Evolutionary conservation across 2,888 invertebrate genomes (phyloP).

Genomic region (Crematogaster levior): DNA sequence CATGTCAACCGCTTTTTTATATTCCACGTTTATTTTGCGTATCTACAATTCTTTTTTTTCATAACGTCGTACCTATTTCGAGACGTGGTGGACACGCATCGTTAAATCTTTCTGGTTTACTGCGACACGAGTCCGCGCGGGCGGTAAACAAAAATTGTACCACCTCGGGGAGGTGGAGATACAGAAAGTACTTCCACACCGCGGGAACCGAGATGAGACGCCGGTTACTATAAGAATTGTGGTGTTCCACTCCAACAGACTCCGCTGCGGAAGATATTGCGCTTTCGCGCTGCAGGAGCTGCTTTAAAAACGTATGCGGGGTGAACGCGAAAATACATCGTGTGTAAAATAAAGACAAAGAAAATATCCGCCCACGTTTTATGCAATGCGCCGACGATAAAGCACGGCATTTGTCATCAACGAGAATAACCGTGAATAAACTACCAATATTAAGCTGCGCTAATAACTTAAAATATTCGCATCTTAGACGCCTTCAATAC

Average conservation of each 20-base stretch:
- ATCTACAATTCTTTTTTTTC: not conserved
- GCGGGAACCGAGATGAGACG: conserved; percentile 6
- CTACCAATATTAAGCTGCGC: not conserved
- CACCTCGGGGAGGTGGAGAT: conserved; percentile 5
- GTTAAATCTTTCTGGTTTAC: conserved; percentile 49
- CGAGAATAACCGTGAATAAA: not conserved
- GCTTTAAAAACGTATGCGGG: conserved; percentile 15
- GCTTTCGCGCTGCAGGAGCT: not conserved
- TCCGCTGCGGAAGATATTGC: conserved; percentile 18
- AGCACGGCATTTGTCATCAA: not conserved
- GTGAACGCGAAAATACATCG: conserved; percentile 11
- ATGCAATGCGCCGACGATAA: not conserved
- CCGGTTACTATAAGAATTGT: conserved; percentile 30
- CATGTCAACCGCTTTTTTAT: not conserved
- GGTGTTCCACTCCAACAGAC: conserved; percentile 21
- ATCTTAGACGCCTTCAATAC: not conserved
- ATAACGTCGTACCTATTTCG: not conserved
- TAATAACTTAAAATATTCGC: conserved; percentile 9
- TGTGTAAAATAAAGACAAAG: conserved; percentile 13
- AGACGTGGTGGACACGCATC: not conserved
- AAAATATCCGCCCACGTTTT: conserved; percentile 26
- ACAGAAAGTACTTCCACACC: not conserved
- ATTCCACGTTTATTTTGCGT: not conserved
- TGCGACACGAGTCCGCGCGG: conserved; percentile 13
- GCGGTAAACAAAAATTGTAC: conserved; percentile 46